These are phyloP conservation scores for Botia almorhae DNA, from an alignment of 2,797 vertebrate species.

Conservation along the genomic window DNA sequence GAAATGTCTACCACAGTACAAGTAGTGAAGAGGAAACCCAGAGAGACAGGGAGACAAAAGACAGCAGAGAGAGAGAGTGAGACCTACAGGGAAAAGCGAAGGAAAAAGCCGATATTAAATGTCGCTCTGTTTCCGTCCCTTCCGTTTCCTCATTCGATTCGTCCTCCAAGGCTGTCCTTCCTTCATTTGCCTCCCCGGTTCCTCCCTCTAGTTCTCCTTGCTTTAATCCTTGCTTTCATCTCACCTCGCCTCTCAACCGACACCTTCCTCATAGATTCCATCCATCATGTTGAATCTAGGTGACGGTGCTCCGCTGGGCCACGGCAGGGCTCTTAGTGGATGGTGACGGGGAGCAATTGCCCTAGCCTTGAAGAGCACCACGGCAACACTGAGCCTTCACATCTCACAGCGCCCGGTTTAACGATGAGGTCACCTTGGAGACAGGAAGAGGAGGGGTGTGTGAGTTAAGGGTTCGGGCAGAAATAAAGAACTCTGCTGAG, in stretches of 20 bases:
- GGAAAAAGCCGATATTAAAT: conserved; percentile 26
- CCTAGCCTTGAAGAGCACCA: conserved; percentile 47
- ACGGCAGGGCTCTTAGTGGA: conserved; percentile 51
- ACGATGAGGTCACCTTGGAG: conserved; percentile 54
- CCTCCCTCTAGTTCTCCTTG: neutral
- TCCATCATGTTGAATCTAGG: conserved; percentile 59
- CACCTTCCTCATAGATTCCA: conserved; percentile 45
- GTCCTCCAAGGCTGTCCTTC: conserved; percentile 17
- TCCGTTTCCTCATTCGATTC: conserved; percentile 1
- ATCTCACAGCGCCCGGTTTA: conserved; percentile 43
- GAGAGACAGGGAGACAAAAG: conserved; percentile 10
- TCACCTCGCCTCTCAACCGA: conserved; percentile 18
- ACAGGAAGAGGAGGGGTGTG: conserved; percentile 12
- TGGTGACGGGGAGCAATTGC: conserved; percentile 56
- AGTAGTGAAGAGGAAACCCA: neutral
- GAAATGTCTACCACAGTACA: conserved; percentile 18
- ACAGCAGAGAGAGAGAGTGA: neutral
- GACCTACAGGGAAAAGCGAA: conserved; percentile 14
- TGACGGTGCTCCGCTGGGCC: conserved; percentile 53
- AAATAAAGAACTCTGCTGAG: neutral
- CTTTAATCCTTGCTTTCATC: conserved; percentile 35
- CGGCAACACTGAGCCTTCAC: conserved; percentile 33
- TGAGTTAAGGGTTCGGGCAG: conserved; percentile 1
- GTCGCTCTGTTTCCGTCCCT: conserved; percentile 26
- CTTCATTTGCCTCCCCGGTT: neutral